Percentiles rank a stretch among this genome's conserved stretches.
Evolutionary conservation across 2,888 invertebrate genomes (phyloP).

Genomic region (Blomia tropicalis): DNA sequence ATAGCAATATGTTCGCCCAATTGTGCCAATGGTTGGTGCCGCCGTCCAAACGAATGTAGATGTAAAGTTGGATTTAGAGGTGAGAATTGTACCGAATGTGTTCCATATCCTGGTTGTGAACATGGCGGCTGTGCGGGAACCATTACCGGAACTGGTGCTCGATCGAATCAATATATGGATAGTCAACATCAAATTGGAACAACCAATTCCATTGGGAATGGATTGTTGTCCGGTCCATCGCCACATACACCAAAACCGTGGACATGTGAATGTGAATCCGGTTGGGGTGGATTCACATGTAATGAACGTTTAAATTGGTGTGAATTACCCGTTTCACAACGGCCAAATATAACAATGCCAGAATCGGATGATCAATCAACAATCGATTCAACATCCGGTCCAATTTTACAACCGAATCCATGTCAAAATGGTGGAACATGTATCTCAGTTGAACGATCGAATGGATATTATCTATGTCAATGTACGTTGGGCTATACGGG

Average conservation of each 20-base stretch:
- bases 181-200: too few species aligned
- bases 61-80: constrained; percentile 78
- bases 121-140: constrained; percentile 54
- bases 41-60: constrained; percentile 56
- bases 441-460: constrained; percentile 20
- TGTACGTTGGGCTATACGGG: constrained; percentile 33
- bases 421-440: constrained; percentile 23
- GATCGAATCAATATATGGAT: too few species aligned
- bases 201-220: too few species aligned
- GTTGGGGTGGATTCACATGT: constrained; percentile 81
- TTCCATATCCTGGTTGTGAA: constrained; percentile 71
- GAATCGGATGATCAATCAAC: too few species aligned
- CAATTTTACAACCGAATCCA: neutral
- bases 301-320: constrained; percentile 20
- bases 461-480: constrained; percentile 29
- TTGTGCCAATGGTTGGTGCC: constrained; percentile 70
- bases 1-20: constrained; percentile 66
- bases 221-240: too few species aligned
- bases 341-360: too few species aligned
- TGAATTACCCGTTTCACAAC: neutral
- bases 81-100: constrained; percentile 47
- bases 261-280: constrained; percentile 72
- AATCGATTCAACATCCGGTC: neutral
- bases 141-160: too few species aligned
- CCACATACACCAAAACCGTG: constrained; percentile 50